phyloP scores from a whole-genome alignment of 2,797 vertebrate species.

The Parotocinclus haroldoi region DNA sequence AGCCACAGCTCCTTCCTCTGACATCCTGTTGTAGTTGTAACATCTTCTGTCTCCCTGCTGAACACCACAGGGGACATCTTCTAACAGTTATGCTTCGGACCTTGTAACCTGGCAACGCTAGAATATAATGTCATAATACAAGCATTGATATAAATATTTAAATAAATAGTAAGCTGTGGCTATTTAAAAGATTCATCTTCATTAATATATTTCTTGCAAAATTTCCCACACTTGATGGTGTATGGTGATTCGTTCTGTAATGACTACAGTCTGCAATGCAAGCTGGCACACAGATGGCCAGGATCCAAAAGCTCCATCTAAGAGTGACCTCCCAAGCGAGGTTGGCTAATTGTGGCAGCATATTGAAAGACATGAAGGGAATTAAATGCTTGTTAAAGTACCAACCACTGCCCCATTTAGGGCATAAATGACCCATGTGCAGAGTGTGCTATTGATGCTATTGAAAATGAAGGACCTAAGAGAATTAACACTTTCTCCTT shows the following conservation, averaged over 20 bases:
- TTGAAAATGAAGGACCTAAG: neutral
- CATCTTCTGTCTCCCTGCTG: conserved; percentile 35
- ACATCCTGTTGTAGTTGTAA: conserved; percentile 43
- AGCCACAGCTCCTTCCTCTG: conserved; percentile 43
- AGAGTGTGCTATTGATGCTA: conserved; percentile 46
- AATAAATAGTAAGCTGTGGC: conserved; percentile 43
- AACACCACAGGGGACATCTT: conserved; percentile 37
- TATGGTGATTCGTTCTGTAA: too few species aligned
- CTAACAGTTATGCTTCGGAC: conserved; percentile 42
- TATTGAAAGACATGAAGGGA: conserved; percentile 60
- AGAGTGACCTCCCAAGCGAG: conserved; percentile 48
- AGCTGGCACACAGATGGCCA: conserved; percentile 56
- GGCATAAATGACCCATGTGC: conserved; percentile 39
- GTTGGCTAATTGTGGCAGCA: conserved; percentile 61
- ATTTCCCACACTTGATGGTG: too few species aligned
- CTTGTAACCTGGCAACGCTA: conserved; percentile 5
- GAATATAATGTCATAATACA: conserved; percentile 38
- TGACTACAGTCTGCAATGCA: conserved; percentile 41
- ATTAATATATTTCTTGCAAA: too few species aligned
- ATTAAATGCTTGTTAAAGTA: conserved; percentile 57
- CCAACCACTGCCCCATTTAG: conserved; percentile 50
- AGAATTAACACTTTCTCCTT: too few species aligned
- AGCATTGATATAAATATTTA: too few species aligned
- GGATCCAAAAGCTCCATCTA: conserved; percentile 61
- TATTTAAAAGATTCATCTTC: too few species aligned